phyloP scores from a whole-genome alignment of 2,797 vertebrate species.

The Decapterus maruadsi region DNA sequence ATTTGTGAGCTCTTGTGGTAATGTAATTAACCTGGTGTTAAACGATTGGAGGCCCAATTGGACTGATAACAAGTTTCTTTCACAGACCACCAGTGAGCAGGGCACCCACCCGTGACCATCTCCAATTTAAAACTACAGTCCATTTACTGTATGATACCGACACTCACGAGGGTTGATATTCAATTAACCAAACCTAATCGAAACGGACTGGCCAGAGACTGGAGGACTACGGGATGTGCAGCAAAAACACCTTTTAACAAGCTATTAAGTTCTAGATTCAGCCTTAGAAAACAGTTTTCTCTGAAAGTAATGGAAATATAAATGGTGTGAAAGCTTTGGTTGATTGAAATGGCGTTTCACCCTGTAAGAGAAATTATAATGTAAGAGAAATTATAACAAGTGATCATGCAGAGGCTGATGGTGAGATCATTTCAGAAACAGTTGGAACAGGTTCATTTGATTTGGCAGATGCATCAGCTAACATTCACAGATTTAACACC shows the following conservation, averaged over 20 bases:
- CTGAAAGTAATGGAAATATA: constrained; percentile 8
- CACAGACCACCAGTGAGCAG: constrained; percentile 46
- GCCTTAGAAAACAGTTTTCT: constrained; percentile 5
- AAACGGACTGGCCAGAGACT: constrained; percentile 41
- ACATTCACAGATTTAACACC: not conserved
- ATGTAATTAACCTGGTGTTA: constrained; percentile 70
- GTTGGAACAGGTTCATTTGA: constrained; percentile 7
- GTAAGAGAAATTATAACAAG: too few species aligned
- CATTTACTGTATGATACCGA: constrained; percentile 57
- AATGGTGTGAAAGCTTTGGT: constrained; percentile 11
- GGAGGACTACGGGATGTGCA: not conserved
- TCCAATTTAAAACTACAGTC: constrained; percentile 62
- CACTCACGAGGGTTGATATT: constrained; percentile 59
- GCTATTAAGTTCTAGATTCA: constrained; percentile 13
- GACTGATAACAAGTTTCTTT: constrained; percentile 62
- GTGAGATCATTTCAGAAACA: constrained; percentile 6
- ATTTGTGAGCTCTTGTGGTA: constrained; percentile 44
- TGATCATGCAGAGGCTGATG: not conserved
- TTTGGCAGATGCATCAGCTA: not conserved
- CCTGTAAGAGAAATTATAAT: not conserved
- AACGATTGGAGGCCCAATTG: constrained; percentile 51
- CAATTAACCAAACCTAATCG: constrained; percentile 62
- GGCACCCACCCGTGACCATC: constrained; percentile 61
- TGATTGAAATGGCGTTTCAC: not conserved
- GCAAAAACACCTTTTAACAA: constrained; percentile 46